These are phyloP conservation scores for Leptinotarsa tumamoca DNA, from an alignment of 2,888 invertebrate genomes.

Conservation along the genomic window DNA sequence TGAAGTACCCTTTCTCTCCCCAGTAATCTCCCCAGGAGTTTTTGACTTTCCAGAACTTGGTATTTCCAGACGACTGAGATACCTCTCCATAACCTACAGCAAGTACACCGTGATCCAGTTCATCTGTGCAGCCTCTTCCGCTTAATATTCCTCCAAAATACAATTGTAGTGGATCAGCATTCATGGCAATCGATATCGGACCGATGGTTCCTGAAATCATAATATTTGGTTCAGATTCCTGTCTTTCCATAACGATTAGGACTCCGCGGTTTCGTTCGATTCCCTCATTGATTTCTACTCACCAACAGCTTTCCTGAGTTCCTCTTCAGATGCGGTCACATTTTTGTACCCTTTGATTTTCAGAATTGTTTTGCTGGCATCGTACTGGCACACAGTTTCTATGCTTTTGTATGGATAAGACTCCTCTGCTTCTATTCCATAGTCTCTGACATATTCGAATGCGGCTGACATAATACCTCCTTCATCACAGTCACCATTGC, in stretches of 20 bases:
- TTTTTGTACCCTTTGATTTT: background rate
- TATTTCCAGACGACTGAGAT: background rate
- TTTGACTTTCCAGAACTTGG: conserved; percentile 31
- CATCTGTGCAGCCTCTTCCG: background rate
- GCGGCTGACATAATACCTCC: conserved; percentile 7
- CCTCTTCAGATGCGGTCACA: background rate
- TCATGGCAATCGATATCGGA: conserved; percentile 31
- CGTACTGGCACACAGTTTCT: background rate
- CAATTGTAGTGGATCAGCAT: conserved; percentile 30
- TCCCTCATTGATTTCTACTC: background rate
- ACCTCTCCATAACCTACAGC: conserved; percentile 30
- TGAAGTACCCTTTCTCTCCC: conserved; percentile 32
- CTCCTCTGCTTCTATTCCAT: conserved; percentile 1
- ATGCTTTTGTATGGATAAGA: background rate
- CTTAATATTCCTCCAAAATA: conserved; percentile 29
- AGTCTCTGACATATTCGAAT: conserved; percentile 18
- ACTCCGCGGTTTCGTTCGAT: no score
- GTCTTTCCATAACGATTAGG: no score
- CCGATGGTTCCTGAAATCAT: conserved; percentile 33
- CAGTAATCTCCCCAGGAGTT: conserved; percentile 32
- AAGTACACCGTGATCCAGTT: conserved; percentile 23
- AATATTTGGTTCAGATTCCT: no score
- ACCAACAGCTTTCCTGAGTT: conserved; percentile 14
- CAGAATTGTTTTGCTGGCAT: background rate
- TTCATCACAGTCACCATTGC: conserved; percentile 7